Evolutionary conservation across 2,797 vertebrate genomes (phyloP), one percentile per base, ranked within the genome.

Genomic region (Sebastes iracundus): DNA sequence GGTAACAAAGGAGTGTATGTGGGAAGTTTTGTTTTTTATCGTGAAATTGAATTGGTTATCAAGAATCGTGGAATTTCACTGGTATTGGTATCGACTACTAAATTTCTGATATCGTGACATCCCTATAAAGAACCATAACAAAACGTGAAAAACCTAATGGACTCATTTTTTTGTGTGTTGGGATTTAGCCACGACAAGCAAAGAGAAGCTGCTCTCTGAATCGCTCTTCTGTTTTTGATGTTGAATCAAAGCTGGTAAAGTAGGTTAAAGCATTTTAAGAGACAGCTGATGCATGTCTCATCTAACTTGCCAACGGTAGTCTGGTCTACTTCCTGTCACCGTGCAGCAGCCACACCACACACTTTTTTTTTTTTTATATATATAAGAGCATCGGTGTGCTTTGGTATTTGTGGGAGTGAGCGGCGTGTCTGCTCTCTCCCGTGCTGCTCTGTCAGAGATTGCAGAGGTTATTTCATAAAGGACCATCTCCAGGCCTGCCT

Each of bases 381-480:
- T 38, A 67, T 85, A 30, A 76, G 72, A 80, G 72, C 77, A 72
- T 71, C 27, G 1, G 70, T 33, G 69, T 62, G 68, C 56, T 58
- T 20, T 2, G 71, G 71, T 79, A 2, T 65, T 12, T 78, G 68
- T 73, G 72, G 4, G 73, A 22, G 55, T 72, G 28, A 68, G 61
- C n/a, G 2, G 49, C 42, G 7, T 63, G 82, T 84, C 56, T 73
- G 75, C 75, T 33, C 72, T 70, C 81, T 87, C 82, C 81, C 30
- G 85, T 77, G 79, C 78, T 88, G 89, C 58, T 84, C 80, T 74
- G 85, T 85, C 82, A 84, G 67, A 83, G 86, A 90, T 89, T 88
- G 87, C 81, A 72, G 86, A 77, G 88, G 85, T 92, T 91, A 90
- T 92, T 92, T 91, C 86, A 90, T 92, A 84, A 87, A 88, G 86